These are phyloP conservation scores for Solenodon paradoxus DNA, from an alignment of 2,113 vertebrate genomes.

Conservation along the genomic window DNA sequence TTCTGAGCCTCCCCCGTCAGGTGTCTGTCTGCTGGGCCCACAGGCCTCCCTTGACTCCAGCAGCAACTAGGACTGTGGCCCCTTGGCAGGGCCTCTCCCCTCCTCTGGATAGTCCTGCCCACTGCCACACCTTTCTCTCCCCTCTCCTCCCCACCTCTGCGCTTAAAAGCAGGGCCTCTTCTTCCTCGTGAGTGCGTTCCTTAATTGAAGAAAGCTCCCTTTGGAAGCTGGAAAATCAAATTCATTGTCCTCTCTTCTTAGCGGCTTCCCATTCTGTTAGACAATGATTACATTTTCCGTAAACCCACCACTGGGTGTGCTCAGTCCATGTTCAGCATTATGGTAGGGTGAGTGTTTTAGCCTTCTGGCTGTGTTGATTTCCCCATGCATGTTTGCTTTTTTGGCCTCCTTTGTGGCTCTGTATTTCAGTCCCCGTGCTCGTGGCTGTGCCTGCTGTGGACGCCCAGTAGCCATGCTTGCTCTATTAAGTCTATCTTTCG, in stretches of 20 bases:
- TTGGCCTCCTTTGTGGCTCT: constrained; percentile 78
- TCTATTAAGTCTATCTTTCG: constrained; percentile 89
- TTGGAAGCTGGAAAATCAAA: constrained; percentile 61
- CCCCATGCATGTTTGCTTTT: constrained; percentile 81
- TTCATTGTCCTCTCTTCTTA: background rate
- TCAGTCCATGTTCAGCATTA: background rate
- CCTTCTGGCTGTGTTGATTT: constrained; percentile 78
- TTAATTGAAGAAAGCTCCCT: constrained; percentile 41
- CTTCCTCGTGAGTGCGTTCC: constrained; percentile 57
- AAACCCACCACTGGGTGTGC: constrained; percentile 54
- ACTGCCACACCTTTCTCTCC: background rate
- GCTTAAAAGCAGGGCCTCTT: constrained; percentile 39
- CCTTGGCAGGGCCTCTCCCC: rapidly evolving
- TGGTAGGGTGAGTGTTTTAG: constrained; percentile 67
- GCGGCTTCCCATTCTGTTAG: background rate
- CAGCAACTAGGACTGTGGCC: background rate
- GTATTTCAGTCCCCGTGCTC: constrained; percentile 84
- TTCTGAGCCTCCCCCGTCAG: constrained; percentile 72
- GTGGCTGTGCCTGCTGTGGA: constrained; percentile 80
- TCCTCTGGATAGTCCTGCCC: background rate
- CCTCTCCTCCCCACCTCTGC: background rate
- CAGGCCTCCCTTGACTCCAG: background rate
- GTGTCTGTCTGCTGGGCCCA: background rate
- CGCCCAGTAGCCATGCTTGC: constrained; percentile 64
- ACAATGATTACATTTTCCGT: constrained; percentile 48